Percentiles rank a stretch among this genome's conserved stretches.
These are phyloP conservation scores for Drosophila hawaiiensis DNA, from an alignment of 2,888 invertebrate genomes.

Conservation along the genomic window DNA sequence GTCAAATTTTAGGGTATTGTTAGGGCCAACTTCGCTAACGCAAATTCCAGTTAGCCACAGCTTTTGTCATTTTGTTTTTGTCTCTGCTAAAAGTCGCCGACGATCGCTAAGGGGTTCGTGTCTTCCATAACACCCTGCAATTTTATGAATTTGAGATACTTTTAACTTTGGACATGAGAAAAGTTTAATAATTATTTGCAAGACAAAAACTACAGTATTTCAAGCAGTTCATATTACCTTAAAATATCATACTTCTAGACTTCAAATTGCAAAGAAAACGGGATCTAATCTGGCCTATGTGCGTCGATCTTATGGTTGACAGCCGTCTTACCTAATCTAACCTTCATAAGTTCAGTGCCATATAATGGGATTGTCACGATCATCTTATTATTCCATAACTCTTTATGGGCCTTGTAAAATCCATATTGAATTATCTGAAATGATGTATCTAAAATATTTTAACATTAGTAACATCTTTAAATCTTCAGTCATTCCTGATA, in stretches of 20 bases:
- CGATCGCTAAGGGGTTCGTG: not conserved
- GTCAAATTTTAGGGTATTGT: not conserved
- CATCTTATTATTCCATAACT: not conserved
- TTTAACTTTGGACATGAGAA: not conserved
- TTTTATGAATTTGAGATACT: constrained; percentile 10
- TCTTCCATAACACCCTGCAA: not conserved
- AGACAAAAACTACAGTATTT: not conserved
- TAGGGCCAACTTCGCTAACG: not conserved
- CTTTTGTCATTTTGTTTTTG: constrained; percentile 17
- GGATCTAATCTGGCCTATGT: not conserved
- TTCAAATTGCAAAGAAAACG: not conserved
- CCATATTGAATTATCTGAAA: not conserved
- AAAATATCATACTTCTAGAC: not conserved
- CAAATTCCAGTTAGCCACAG: not conserved
- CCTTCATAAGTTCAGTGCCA: not conserved
- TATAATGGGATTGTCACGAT: not conserved
- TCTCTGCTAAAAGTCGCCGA: constrained; percentile 28
- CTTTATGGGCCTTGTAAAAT: not conserved
- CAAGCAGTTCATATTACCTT: not conserved
- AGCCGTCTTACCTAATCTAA: not conserved
- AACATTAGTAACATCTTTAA: too few relatives aligned
- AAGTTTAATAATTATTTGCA: too few relatives aligned
- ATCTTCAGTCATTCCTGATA: not conserved
- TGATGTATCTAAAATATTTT: not conserved
- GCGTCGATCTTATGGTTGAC: not conserved